Percentiles rank a stretch among this genome's conserved stretches.
Evolutionary conservation across 2,888 invertebrate genomes (phyloP).

Genomic region (Volucella inanis): DNA sequence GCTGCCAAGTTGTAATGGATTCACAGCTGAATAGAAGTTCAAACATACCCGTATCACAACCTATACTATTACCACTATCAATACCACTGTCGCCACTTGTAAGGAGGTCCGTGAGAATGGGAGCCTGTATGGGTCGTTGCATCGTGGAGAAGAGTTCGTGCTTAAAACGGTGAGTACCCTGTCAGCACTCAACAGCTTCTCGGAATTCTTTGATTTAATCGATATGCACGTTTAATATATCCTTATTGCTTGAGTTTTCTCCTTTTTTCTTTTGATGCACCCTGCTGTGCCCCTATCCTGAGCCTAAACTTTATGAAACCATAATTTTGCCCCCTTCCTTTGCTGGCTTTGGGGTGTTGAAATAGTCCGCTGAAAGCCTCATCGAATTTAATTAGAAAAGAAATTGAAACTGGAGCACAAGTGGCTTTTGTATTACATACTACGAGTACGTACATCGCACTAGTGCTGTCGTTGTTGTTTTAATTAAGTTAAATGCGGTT

Average conservation of each 20-base stretch:
- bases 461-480: conserved; percentile 34
- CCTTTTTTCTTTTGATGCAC: background rate
- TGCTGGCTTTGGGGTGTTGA: conserved; percentile 12
- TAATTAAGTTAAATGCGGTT: conserved; percentile 68
- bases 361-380: conserved; percentile 1
- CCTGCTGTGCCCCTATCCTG: background rate
- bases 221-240: conserved; percentile 38
- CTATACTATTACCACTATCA: conserved; percentile 7
- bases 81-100: background rate
- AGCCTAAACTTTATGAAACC: conserved; percentile 11
- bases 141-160: conserved; percentile 75
- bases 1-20: conserved; percentile 61
- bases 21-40: conserved; percentile 59
- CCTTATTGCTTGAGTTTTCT: conserved; percentile 3
- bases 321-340: conserved; percentile 11
- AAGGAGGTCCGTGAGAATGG: conserved; percentile 70
- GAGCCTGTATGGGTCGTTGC: conserved; percentile 77
- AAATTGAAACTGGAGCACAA: conserved; percentile 56
- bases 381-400: conserved; percentile 55
- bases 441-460: background rate
- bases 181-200: conserved; percentile 26
- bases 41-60: conserved; percentile 36
- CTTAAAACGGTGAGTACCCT: conserved; percentile 73
- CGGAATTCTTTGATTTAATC: conserved; percentile 51
- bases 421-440: conserved; percentile 46